Evolutionary conservation across 1,140 invertebrate genomes (phyloP).

Genomic region (Mya arenaria): DNA sequence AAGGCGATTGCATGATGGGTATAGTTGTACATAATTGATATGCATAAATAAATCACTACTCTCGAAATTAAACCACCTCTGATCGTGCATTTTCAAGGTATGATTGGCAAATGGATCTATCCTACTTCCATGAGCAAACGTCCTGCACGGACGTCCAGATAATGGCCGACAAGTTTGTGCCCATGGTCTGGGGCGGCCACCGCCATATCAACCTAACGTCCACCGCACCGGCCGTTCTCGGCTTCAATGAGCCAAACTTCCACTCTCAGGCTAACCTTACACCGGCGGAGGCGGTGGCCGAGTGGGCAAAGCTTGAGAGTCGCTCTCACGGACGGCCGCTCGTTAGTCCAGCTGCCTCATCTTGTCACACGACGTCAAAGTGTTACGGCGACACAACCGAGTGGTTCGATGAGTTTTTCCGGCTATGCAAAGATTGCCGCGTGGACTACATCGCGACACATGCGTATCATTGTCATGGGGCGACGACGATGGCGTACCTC

Average conservation of each 20-base stretch:
- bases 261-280: slow-evolving; percentile 23
- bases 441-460: slow-evolving; percentile 65
- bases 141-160: background rate
- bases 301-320: slow-evolving; percentile 13
- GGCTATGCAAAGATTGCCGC: slow-evolving; percentile 54
- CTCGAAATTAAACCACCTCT: too few relatives aligned
- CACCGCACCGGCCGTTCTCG: background rate
- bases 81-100: too few relatives aligned
- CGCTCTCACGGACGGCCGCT: slow-evolving; percentile 10
- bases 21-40: too few relatives aligned
- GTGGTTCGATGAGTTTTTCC: slow-evolving; percentile 65
- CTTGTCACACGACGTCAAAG: background rate
- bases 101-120: background rate
- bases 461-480: slow-evolving; percentile 60
- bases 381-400: slow-evolving; percentile 18
- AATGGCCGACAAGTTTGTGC: background rate
- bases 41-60: too few relatives aligned
- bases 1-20: too few relatives aligned
- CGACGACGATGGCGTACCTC: slow-evolving; percentile 61
- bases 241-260: slow-evolving; percentile 37
- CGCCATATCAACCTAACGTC: background rate
- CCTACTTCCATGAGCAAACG: background rate
- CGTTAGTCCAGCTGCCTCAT: slow-evolving; percentile 18
- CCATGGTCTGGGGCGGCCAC: background rate
- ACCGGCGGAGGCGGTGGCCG: background rate